These are phyloP conservation scores for Lasioglossum lativentre DNA, from an alignment of 2,888 invertebrate genomes.

Conservation along the genomic window DNA sequence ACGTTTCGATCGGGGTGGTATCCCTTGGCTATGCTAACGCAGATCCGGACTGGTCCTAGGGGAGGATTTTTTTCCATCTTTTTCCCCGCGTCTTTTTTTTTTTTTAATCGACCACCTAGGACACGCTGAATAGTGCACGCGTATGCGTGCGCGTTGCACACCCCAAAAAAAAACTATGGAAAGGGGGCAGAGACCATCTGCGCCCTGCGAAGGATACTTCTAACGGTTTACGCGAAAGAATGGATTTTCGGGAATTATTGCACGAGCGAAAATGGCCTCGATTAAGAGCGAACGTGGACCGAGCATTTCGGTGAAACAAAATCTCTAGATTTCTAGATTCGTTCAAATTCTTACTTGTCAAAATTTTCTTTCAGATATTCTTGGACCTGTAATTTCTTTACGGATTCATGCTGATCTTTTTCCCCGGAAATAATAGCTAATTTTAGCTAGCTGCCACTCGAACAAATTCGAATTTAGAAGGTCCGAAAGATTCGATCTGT, in stretches of 20 bases:
- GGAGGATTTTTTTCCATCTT: conserved; percentile 78
- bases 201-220: conserved; percentile 68
- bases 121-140: conserved; percentile 67
- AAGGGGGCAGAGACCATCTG: conserved; percentile 67
- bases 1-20: conserved; percentile 68
- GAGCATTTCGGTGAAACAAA: no score
- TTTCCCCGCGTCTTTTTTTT: conserved; percentile 64
- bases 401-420: background rate
- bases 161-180: conserved; percentile 33
- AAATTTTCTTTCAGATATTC: background rate
- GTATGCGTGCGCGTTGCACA: conserved; percentile 44
- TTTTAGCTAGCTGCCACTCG: background rate
- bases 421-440: background rate
- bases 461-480: background rate
- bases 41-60: conserved; percentile 72
- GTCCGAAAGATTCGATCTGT: background rate
- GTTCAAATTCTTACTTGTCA: background rate
- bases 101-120: conserved; percentile 50
- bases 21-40: conserved; percentile 74
- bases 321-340: background rate
- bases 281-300: background rate
- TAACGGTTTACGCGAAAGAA: conserved; percentile 51
- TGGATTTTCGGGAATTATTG: conserved; percentile 31
- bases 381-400: background rate
- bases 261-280: background rate